Conservation (phyloP, 37 sponge, comb jelly and placozoan genomes). For the Haliclona indistincta region DNA sequence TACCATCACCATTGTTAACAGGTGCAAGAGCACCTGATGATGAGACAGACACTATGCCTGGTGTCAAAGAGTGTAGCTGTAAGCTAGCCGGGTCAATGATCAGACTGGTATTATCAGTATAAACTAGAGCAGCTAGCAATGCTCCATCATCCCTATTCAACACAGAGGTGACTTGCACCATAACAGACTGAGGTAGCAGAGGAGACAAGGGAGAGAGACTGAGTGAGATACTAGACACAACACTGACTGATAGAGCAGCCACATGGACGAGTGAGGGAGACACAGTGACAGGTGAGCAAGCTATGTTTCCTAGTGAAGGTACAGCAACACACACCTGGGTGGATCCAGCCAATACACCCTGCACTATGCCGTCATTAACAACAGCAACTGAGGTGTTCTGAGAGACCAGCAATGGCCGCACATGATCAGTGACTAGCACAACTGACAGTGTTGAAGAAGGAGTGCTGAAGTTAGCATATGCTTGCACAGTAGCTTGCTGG, state of each 20-base stretch:
- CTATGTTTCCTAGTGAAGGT: background rate
- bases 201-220: background rate
- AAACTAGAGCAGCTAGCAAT: constrained; percentile 20
- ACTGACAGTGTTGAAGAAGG: background rate
- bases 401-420: background rate
- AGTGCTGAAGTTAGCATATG: constrained; percentile 36
- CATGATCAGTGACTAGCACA: constrained; percentile 36
- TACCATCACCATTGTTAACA: constrained; percentile 4
- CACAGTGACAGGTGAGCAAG: background rate
- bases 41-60: background rate
- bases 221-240: background rate
- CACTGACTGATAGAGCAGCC: background rate
- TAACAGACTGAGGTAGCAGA: too few species aligned
- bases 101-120: constrained; percentile 27
- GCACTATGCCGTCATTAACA: constrained; percentile 5
- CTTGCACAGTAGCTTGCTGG: constrained; percentile 39
- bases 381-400: background rate
- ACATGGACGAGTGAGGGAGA: background rate
- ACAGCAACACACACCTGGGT: constrained; percentile 11
- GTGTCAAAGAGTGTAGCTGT: background rate
- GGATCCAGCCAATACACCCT: constrained; percentile 10
- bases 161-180: constrained; percentile 18
- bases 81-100: constrained; percentile 9
- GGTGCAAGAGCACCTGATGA: constrained; percentile 11
- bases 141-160: constrained; percentile 42